Base-by-base conservation (phyloP, 2,113 vertebrate genomes). In the Crotalus helleri region DNA sequence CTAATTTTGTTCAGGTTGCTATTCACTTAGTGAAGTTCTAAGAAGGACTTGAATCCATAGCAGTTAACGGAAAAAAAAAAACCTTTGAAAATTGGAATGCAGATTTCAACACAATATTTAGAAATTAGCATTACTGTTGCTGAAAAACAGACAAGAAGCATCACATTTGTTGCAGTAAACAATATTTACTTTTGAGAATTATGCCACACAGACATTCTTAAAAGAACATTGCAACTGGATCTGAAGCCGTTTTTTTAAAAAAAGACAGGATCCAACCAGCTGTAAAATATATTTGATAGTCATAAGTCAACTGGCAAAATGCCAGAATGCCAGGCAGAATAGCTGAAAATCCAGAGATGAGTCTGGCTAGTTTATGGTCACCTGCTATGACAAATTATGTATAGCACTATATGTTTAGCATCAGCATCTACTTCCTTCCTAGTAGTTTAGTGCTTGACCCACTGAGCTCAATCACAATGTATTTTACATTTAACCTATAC, bases 371-470 rank as follows among this genome's bases (percentile, higher is more conserved):
- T 95, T 94, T 90, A 8, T 90, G 21, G 19, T 85, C 93, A n/a
- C n/a, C 87, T 93, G 74, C 57, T 58, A 90, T 51, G n/a, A 91
- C 49, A 94, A 94, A 90, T 24, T 13, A 90, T 86, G 13, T n/a
- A 92, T n/a, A 85, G 91, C 89, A 44, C 51, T 89, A 90, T 54
- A 9, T 74, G 93, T 95, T 93, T 95, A 95, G 59, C 15, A 57
- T 29, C 13, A 92, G 94, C 92, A 81, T 21, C 74, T 51, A 46
- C 87, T 94, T 93, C 33, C 17, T 87, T 8, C 93, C 61, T 87
- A 89, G 29, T 39, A 26, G 17, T 94, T 92, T 89, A 15, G 13
- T 85, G n/a, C 49, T 90, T 9, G 92, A n/a, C 64, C 1, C n/a
- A 87, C 88, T 92, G 94, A 89, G n/a, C 7, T 94, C 93, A 91